Evolutionary conservation across 2,797 vertebrate genomes (phyloP), one percentile per base, ranked within the genome.

Genomic region (Acanthornis magna): DNA sequence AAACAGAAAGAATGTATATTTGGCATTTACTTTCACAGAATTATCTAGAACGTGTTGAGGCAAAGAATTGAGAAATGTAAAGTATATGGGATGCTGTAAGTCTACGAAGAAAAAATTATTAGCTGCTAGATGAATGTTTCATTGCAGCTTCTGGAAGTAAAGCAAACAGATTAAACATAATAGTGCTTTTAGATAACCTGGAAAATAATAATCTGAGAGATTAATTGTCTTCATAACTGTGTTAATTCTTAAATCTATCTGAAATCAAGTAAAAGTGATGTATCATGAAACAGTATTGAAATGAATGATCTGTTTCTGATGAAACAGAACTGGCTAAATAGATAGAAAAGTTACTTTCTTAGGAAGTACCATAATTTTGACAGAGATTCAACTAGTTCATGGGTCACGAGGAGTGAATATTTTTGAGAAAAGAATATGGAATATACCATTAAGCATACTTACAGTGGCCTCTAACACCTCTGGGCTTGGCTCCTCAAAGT

Each of bases 211-310:
- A 68, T 54, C 13, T 66, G 71, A 48, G 43, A 51, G 38, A 61
- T 73, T 27, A 45, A 29, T 72, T 50, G 36, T 62, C n/a, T 72
- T 92, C 13, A 21, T 61, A 50, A 82, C 17, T 48, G 34, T 86
- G 47, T 74, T 38, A 89, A 54, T 62, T 92, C 29, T 79, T 51
- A 32, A 13, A 5, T 83, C 53, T 60, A n/a, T 48, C n/a, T 93
- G 66, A 91, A 93, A 57, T 73, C 20, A 79, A 75, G 61, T 81
- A 57, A 75, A 81, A 85, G 7, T 42, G 20, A 61, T 77, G 42
- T 21, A 50, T 72, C 25, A 62, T 62, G 40, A 80, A 85, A 77
- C 42, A 83, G 20, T 63, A 71, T 53, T 88, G 75, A 93, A 96
- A 76, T 65, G 1, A 81, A n/a, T n/a, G n/a, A n/a, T n/a, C n/a